Evolutionary conservation across 1,140 invertebrate species (phyloP).

Genomic region (Contarinia nasturtii): DNA sequence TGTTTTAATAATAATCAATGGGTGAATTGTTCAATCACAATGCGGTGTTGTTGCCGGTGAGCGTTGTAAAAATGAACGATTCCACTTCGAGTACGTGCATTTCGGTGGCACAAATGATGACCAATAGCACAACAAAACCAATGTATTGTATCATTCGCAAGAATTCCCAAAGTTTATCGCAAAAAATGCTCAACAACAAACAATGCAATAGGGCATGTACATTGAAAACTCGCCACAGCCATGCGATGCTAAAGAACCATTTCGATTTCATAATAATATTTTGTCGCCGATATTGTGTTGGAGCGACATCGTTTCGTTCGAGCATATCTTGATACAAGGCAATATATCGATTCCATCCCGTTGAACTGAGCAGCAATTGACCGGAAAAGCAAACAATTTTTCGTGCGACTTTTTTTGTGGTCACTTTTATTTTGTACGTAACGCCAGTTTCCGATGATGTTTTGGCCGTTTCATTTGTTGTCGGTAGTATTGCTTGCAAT

Average conservation of each 20-base stretch:
- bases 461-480: constrained; percentile 22
- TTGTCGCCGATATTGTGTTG: constrained; percentile 28
- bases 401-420: constrained; percentile 36
- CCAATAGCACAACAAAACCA: constrained; percentile 34
- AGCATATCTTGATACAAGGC: constrained; percentile 53
- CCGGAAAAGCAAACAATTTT: constrained; percentile 44
- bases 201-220: constrained; percentile 60
- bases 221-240: constrained; percentile 59
- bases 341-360: constrained; percentile 65
- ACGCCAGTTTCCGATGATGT: constrained; percentile 28
- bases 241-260: constrained; percentile 51
- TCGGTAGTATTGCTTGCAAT: constrained; percentile 27
- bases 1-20: neutral
- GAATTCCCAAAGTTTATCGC: constrained; percentile 58
- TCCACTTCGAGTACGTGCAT: constrained; percentile 31
- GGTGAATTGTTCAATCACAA: constrained; percentile 13
- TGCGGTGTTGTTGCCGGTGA: constrained; percentile 19
- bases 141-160: constrained; percentile 40
- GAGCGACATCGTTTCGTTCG: constrained; percentile 34
- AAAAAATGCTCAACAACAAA: constrained; percentile 54
- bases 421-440: constrained; percentile 41
- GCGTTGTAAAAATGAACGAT: constrained; percentile 28
- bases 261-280: constrained; percentile 33
- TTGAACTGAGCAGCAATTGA: constrained; percentile 47
- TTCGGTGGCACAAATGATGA: constrained; percentile 36